Evolutionary conservation across 2,113 vertebrate species (phyloP), one percentile per base, ranked within the genome.

Genomic region (Oxyruncus cristatus): DNA sequence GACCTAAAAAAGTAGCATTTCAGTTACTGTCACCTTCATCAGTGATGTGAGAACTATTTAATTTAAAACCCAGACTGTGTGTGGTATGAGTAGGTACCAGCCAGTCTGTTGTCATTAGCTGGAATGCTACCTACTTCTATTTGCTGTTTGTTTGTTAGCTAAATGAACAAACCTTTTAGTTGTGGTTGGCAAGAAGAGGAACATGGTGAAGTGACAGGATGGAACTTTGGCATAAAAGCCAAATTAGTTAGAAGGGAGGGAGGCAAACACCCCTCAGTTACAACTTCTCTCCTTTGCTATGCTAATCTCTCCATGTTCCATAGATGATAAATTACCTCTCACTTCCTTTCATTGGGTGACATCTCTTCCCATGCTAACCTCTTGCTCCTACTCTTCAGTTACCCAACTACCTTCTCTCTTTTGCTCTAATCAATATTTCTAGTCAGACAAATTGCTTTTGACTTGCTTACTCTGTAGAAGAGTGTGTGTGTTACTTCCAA

Each of bases 51-150:
- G 74, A 75, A n/a, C 61, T 95, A 23, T 74, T 94, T 94, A 30
- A 90, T 89, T 96, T 84, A 87, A 94, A 96, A 46, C 73, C 22
- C 53, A 63, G 59, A 75, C n/a, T 95, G 76, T 72, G 44, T 71
- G 24, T 92, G 50, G 74, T 92, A 55, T 72, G 63, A 24, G 10
- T 28, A 22, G 89, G 71, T 82, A 92, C 68, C 65, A 33, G 6
- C 46, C 71, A 85, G 73, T 79, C 50, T 74, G 62, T 66, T 97
- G 91, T 94, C 74, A 91, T 96, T 97, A 95, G 76, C 6, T 61
- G 73, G 55, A 90, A 63, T 89, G 76, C 58, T 97, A 58, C 65
- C 71, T 84, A 41, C 81, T 94, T 91, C 52, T 63, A 8, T 35
- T 85, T 90, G 44, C 59, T 91, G 5, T 53, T 87, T 11, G 0